Percentiles rank a stretch among this genome's conserved stretches.
Evolutionary conservation across 2,888 invertebrate genomes (phyloP).

Genomic region (Drosophila rellima): DNA sequence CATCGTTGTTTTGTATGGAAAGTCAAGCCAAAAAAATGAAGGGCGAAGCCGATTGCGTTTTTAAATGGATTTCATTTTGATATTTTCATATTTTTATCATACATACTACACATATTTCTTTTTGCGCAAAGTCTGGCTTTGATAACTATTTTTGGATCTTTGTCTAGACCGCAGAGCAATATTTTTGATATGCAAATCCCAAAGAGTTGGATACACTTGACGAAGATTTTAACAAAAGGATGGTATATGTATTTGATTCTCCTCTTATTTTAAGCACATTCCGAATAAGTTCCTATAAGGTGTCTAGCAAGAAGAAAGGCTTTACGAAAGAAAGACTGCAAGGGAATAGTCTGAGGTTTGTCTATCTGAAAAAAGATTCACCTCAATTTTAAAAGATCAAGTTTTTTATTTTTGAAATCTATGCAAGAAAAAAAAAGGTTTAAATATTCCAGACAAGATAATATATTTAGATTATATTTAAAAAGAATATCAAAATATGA

Average conservation of each 20-base stretch:
- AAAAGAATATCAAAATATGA: too few species aligned
- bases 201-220: background rate
- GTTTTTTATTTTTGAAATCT: background rate
- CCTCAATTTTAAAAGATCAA: background rate
- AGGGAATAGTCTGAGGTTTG: background rate
- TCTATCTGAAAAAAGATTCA: background rate
- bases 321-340: background rate
- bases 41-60: conserved; percentile 50
- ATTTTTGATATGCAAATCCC: conserved; percentile 23
- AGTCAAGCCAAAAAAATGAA: conserved; percentile 28
- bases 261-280: background rate
- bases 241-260: background rate
- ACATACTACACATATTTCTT: too few species aligned
- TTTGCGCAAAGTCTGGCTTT: conserved; percentile 7
- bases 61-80: conserved; percentile 39
- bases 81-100: conserved; percentile 6
- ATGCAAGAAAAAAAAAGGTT: too few species aligned
- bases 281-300: conserved; percentile 2
- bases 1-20: conserved; percentile 33
- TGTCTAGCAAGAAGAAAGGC: background rate
- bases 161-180: conserved; percentile 16
- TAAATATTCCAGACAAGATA: too few species aligned
- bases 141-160: conserved; percentile 35
- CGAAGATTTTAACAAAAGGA: conserved; percentile 1
- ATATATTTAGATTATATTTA: too few species aligned